Conservation (phyloP, 2,888 invertebrate genomes). For the Podotricha telesiphe region DNA sequence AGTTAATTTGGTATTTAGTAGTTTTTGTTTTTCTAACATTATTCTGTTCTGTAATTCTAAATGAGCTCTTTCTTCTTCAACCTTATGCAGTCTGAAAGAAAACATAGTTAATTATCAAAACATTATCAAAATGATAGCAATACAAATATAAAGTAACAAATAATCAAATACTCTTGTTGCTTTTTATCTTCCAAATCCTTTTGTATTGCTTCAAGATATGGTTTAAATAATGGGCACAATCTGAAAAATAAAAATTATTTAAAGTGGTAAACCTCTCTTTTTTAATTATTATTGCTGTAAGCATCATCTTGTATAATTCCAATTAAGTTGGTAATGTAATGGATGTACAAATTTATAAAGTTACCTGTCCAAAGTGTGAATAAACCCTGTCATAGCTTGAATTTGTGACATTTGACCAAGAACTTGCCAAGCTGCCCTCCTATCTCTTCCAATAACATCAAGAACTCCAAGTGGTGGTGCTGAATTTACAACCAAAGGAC, state of each 20-base stretch:
- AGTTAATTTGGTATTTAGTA: conserved; percentile 84
- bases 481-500: conserved; percentile 89
- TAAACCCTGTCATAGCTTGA: conserved; percentile 96
- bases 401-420: conserved; percentile 93
- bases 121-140: neutral
- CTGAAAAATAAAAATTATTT: conserved; percentile 57
- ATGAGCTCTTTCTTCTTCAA: conserved; percentile 82
- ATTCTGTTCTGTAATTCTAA: conserved; percentile 84
- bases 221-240: conserved; percentile 94
- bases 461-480: conserved; percentile 94
- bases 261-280: neutral
- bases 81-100: conserved; percentile 70
- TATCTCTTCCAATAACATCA: conserved; percentile 97
- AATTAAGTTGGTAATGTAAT: too few species aligned
- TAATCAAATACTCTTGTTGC: conserved; percentile 61
- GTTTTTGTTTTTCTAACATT: conserved; percentile 85
- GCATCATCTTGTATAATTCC: too few species aligned
- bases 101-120: conserved; percentile 13
- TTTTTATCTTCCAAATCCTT: conserved; percentile 93
- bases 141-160: neutral
- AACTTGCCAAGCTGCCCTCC: conserved; percentile 96
- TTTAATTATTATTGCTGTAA: too few species aligned
- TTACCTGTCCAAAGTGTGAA: conserved; percentile 90
- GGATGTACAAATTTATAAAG: too few species aligned
- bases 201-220: conserved; percentile 95